phyloP scores from a whole-genome alignment of 2,797 vertebrate species.

The Syngnathus rostellatus region DNA sequence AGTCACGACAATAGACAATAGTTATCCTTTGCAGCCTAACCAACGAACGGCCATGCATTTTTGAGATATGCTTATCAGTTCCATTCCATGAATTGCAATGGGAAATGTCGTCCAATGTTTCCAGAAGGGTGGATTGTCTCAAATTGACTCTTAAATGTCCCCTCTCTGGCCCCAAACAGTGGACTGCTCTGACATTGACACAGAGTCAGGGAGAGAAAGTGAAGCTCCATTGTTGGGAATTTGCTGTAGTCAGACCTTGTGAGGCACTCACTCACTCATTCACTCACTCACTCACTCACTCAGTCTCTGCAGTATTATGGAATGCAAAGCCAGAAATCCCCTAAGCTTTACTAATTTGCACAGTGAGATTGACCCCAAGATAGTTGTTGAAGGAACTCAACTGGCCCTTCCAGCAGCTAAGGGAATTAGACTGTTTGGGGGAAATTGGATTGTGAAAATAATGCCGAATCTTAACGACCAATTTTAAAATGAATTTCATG shows the following conservation, averaged over 20 bases:
- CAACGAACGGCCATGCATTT: too few species aligned
- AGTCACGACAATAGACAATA: too few species aligned
- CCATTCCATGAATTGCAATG: neutral
- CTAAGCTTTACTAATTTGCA: slow-evolving; percentile 69
- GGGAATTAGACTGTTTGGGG: too few species aligned
- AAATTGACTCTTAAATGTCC: slow-evolving; percentile 3
- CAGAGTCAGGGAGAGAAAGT: slow-evolving; percentile 46
- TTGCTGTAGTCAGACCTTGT: slow-evolving; percentile 73
- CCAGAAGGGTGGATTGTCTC: neutral
- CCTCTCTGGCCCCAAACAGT: slow-evolving; percentile 7
- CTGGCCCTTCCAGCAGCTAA: slow-evolving; percentile 24
- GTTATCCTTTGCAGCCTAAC: too few species aligned
- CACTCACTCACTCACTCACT: slow-evolving; percentile 5
- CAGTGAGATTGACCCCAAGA: slow-evolving; percentile 51
- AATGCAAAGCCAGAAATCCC: slow-evolving; percentile 74
- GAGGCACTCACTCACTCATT: slow-evolving; percentile 26
- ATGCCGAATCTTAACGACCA: neutral
- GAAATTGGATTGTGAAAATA: neutral
- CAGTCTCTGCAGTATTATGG: slow-evolving; percentile 65
- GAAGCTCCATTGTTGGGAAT: slow-evolving; percentile 67
- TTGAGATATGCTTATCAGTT: too few species aligned
- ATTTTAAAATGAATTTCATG: too few species aligned
- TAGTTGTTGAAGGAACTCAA: slow-evolving; percentile 53
- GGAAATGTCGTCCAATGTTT: neutral
- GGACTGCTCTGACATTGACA: slow-evolving; percentile 21